A percentile compares a stretch with the other conserved stretches of the same genome.
Evolutionary conservation across 2,888 invertebrate genomes (phyloP).

Genomic region (Pseudeuparius sepicola): DNA sequence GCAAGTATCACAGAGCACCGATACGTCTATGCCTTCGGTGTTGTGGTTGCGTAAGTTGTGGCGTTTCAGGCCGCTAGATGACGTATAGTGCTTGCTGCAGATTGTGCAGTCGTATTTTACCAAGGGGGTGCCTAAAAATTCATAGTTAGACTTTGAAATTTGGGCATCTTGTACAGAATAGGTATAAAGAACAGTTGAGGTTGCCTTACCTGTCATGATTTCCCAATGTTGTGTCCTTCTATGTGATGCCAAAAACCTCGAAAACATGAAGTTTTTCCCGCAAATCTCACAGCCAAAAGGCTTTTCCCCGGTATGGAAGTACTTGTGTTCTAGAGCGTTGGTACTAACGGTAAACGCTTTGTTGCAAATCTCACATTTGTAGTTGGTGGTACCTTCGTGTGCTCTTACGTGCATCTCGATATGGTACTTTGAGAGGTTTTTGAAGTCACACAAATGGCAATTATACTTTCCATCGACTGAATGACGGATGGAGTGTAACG

Average conservation of each 20-base stretch:
- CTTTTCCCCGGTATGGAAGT: conserved; percentile 43
- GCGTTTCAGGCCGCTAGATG: conserved; percentile 31
- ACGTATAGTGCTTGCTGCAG: conserved; percentile 36
- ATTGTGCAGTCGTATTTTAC: conserved; percentile 35
- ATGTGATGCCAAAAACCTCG: conserved; percentile 45
- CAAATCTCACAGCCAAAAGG: conserved; percentile 27
- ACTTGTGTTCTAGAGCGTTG: conserved; percentile 41
- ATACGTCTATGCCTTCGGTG: conserved; percentile 39
- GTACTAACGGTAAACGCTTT: conserved; percentile 36
- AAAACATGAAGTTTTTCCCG: conserved; percentile 44
- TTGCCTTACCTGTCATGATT: conserved; percentile 29
- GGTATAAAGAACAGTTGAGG: too few species aligned
- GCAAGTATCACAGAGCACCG: conserved; percentile 37
- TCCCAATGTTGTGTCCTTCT: conserved; percentile 43
- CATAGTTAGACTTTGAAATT: too few species aligned
- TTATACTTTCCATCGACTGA: conserved; percentile 29
- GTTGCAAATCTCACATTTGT: conserved; percentile 28
- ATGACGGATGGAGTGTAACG: conserved; percentile 33
- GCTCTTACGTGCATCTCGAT: conserved; percentile 31
- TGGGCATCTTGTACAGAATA: too few species aligned
- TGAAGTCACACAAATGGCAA: conserved; percentile 34
- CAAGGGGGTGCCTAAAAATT: conserved; percentile 30
- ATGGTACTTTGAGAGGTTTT: conserved; percentile 24
- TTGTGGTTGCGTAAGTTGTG: conserved; percentile 32
- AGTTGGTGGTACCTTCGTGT: conserved; percentile 26